These are phyloP conservation scores for Adoxophyes honmai DNA, from an alignment of 1,140 invertebrate species.

Conservation along the genomic window DNA sequence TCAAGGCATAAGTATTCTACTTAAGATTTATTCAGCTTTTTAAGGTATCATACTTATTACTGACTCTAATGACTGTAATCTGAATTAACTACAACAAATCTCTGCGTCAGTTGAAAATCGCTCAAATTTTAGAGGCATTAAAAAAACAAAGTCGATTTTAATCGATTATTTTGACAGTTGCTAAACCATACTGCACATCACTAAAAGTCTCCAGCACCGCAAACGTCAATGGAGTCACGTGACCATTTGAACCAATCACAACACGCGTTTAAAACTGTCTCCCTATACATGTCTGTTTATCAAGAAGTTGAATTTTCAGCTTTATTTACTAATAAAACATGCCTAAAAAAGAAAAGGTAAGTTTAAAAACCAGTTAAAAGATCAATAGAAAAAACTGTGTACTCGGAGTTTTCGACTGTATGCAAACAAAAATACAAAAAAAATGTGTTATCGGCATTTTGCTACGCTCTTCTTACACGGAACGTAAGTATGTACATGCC, in stretches of 20 bases:
- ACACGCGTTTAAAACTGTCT: slow-evolving; percentile 32
- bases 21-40: too few relatives aligned
- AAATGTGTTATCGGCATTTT: slow-evolving; percentile 45
- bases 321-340: slow-evolving; percentile 55
- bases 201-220: slow-evolving; percentile 21
- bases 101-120: too few relatives aligned
- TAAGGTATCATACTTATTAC: too few relatives aligned
- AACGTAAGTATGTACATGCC: slow-evolving; percentile 50
- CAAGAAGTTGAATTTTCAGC: slow-evolving; percentile 50
- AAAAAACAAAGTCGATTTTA: neutral
- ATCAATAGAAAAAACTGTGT: neutral
- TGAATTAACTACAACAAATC: too few relatives aligned
- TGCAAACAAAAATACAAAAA: slow-evolving; percentile 22
- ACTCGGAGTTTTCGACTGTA: neutral
- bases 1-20: too few relatives aligned
- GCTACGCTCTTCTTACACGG: slow-evolving; percentile 44
- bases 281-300: slow-evolving; percentile 35
- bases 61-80: too few relatives aligned
- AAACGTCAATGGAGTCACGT: slow-evolving; percentile 54
- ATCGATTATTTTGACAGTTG: neutral
- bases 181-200: slow-evolving; percentile 18
- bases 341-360: slow-evolving; percentile 59
- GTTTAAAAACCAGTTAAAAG: slow-evolving; percentile 27
- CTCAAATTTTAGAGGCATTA: too few relatives aligned
- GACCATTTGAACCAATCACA: slow-evolving; percentile 44